Evolutionary conservation across 1,140 invertebrate genomes (phyloP).

Genomic region (Meloidogyne exigua): DNA sequence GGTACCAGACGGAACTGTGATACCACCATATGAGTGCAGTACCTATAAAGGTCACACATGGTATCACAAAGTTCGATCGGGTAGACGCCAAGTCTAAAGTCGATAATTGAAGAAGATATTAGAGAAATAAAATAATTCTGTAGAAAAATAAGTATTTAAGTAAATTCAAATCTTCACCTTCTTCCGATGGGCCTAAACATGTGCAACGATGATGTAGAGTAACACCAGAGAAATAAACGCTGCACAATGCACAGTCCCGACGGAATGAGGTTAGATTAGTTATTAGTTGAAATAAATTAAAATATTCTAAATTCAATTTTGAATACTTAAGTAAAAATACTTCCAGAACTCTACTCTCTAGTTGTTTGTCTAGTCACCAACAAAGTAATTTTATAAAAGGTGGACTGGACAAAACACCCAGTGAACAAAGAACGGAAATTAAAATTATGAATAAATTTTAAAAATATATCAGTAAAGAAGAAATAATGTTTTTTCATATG

Average conservation of each 20-base stretch:
- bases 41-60: background rate
- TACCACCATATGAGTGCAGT: constrained; percentile 1
- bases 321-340: no score
- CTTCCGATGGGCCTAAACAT: constrained; percentile 27
- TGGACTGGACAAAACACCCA: constrained; percentile 29
- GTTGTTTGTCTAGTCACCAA: constrained; percentile 30
- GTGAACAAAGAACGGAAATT: constrained; percentile 3
- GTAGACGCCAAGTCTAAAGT: constrained; percentile 18
- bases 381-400: background rate
- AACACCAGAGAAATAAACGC: background rate
- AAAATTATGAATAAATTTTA: background rate
- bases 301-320: background rate
- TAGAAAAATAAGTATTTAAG: background rate
- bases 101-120: background rate
- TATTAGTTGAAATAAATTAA: background rate
- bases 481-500: background rate
- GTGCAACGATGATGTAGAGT: constrained; percentile 16
- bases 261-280: background rate
- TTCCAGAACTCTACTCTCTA: constrained; percentile 6
- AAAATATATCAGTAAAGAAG: background rate
- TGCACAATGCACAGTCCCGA: constrained; percentile 27
- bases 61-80: constrained; percentile 26
- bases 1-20: constrained; percentile 29
- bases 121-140: background rate
- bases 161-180: background rate